These are phyloP conservation scores for Epinephelus malabaricus DNA, from an alignment of 2,797 vertebrate genomes.

Conservation along the genomic window DNA sequence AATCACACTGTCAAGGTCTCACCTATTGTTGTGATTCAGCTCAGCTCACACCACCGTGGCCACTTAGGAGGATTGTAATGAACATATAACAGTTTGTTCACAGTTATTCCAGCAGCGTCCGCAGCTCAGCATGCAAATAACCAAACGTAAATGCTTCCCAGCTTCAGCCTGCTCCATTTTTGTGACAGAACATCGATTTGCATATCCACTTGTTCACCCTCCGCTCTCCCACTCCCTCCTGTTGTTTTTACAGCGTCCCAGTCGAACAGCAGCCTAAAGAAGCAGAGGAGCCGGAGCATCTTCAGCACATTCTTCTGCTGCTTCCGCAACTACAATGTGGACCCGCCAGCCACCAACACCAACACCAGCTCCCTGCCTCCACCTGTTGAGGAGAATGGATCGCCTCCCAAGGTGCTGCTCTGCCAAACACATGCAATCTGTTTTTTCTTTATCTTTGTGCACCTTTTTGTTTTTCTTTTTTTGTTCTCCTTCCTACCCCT, in stretches of 20 bases:
- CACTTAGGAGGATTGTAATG: constrained; percentile 18
- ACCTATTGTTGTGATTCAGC: constrained; percentile 46
- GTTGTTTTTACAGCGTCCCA: constrained; percentile 88
- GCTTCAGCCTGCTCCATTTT: constrained; percentile 32
- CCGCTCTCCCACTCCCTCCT: constrained; percentile 4
- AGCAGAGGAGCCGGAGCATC: constrained; percentile 94
- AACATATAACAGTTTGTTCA: constrained; percentile 12
- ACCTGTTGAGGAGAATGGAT: constrained; percentile 96
- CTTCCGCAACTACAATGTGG: constrained; percentile 96
- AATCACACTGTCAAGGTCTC: constrained; percentile 52
- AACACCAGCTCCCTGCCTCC: constrained; percentile 90
- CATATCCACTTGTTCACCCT: constrained; percentile 46
- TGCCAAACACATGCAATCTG: background rate
- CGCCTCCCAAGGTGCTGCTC: constrained; percentile 92
- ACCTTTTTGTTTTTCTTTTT: constrained; percentile 68
- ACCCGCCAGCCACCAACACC: constrained; percentile 89
- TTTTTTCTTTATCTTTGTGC: constrained; percentile 34
- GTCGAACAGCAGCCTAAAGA: constrained; percentile 94
- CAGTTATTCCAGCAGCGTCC: constrained; percentile 20
- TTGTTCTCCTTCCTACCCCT: constrained; percentile 58
- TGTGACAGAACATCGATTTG: constrained; percentile 21
- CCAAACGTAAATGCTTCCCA: constrained; percentile 15
- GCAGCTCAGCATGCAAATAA: constrained; percentile 36
- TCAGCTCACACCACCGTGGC: constrained; percentile 17
- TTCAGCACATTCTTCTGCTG: constrained; percentile 98